phyloP scores from a whole-genome alignment of 2,888 invertebrate species.

The Hecatera dysodea region DNA sequence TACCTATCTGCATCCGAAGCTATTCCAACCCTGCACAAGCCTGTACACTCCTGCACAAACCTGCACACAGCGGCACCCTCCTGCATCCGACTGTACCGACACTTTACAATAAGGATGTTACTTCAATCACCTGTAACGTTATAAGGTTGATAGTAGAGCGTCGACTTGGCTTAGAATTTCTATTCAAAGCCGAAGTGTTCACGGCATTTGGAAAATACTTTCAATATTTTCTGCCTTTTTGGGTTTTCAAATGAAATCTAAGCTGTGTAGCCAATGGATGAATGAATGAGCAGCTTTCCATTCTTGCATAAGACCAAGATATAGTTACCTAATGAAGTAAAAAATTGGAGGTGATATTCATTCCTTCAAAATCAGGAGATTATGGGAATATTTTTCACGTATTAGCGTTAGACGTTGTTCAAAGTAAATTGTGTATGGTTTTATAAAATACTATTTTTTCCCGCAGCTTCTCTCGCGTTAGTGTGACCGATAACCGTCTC shows the following conservation, averaged over 20 bases:
- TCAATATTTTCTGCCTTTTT: background rate
- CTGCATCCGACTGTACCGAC: slow-evolving; percentile 34
- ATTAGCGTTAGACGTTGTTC: too few relatives aligned
- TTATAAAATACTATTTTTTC: too few relatives aligned
- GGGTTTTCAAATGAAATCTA: background rate
- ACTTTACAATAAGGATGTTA: slow-evolving; percentile 47
- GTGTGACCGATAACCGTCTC: too few relatives aligned
- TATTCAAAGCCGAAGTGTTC: slow-evolving; percentile 24
- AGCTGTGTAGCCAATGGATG: background rate
- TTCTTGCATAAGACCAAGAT: too few relatives aligned
- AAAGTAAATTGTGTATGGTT: too few relatives aligned
- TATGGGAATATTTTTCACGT: too few relatives aligned
- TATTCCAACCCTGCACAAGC: slow-evolving; percentile 39
- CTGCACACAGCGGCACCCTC: slow-evolving; percentile 6
- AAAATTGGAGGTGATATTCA: too few relatives aligned
- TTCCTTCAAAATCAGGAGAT: too few relatives aligned
- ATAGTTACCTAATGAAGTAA: too few relatives aligned
- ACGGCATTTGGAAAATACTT: background rate
- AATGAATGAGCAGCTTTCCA: too few relatives aligned
- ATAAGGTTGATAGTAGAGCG: slow-evolving; percentile 17
- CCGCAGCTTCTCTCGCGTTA: too few relatives aligned
- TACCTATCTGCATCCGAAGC: slow-evolving; percentile 64
- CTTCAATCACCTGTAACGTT: slow-evolving; percentile 51
- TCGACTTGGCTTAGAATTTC: slow-evolving; percentile 13
- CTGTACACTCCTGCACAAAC: background rate